Evolutionary conservation across 2,797 vertebrate genomes (phyloP).

Genomic region (Paramormyrops hopkinsi): DNA sequence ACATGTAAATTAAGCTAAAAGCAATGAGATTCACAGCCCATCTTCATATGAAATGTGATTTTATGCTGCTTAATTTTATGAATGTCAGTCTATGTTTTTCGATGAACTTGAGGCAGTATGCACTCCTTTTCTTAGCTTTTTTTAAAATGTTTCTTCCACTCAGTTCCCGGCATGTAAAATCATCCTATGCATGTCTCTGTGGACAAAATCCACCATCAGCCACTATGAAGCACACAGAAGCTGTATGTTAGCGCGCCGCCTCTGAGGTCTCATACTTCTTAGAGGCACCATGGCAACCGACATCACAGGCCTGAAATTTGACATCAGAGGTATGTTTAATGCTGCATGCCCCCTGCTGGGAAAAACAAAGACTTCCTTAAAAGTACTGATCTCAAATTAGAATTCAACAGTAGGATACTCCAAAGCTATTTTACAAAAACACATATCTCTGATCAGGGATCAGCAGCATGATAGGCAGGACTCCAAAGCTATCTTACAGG

Average conservation of each 20-base stretch:
- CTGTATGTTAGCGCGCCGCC: neutral
- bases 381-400: neutral
- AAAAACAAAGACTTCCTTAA: neutral
- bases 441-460: neutral
- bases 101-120: neutral
- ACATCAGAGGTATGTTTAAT: slow-evolving; percentile 17
- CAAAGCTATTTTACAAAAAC: neutral
- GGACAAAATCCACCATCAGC: neutral
- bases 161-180: neutral
- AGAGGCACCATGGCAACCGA: slow-evolving; percentile 22
- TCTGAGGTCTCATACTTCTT: neutral
- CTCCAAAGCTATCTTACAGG: neutral
- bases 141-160: neutral
- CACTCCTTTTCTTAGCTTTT: neutral
- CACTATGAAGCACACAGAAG: neutral
- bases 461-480: neutral
- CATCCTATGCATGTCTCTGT: neutral
- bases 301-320: slow-evolving; percentile 7
- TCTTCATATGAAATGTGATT: neutral
- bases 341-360: neutral
- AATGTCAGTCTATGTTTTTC: neutral
- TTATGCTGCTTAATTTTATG: neutral
- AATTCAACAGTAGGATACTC: neutral
- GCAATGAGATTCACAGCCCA: neutral
- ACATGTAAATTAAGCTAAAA: neutral